These are phyloP conservation scores for Rhopalosiphum padi DNA, from an alignment of 1,140 invertebrate genomes.

Conservation along the genomic window DNA sequence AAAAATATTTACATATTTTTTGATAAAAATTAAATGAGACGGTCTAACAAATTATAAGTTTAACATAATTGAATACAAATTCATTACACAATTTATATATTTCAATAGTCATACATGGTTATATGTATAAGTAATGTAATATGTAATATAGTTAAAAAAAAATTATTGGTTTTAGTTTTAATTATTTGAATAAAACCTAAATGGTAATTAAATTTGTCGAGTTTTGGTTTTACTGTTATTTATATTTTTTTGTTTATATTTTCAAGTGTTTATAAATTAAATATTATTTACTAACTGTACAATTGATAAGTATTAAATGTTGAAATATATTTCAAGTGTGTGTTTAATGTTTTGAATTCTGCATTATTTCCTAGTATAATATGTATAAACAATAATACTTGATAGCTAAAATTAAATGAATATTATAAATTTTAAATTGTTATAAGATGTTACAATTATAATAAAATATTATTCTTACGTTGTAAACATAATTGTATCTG, in stretches of 20 bases:
- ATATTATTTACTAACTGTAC: not conserved
- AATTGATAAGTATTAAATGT: not conserved
- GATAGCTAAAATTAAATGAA: too few relatives aligned
- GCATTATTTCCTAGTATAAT: not conserved
- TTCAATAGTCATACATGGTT: not conserved
- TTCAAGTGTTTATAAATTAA: not conserved
- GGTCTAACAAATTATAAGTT: not conserved
- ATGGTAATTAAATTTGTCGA: not conserved
- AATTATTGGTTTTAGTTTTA: too few relatives aligned
- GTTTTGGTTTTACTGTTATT: not conserved
- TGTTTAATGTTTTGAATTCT: not conserved
- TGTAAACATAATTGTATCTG: not conserved
- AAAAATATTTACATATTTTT: not conserved
- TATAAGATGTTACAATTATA: not conserved
- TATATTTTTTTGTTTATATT: not conserved
- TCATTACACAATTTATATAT: not conserved
- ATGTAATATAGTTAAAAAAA: not conserved
- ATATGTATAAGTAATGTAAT: not conserved
- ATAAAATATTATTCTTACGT: not conserved
- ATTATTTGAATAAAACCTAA: not conserved
- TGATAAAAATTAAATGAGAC: not conserved
- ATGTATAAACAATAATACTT: not conserved
- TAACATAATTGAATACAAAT: not conserved
- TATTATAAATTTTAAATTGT: not conserved
- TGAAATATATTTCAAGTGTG: not conserved